A percentile compares a stretch with the other conserved stretches of the same genome.
phyloP scores from a whole-genome alignment of 2,797 vertebrate species.

The Ptychobarbus kaznakovi region DNA sequence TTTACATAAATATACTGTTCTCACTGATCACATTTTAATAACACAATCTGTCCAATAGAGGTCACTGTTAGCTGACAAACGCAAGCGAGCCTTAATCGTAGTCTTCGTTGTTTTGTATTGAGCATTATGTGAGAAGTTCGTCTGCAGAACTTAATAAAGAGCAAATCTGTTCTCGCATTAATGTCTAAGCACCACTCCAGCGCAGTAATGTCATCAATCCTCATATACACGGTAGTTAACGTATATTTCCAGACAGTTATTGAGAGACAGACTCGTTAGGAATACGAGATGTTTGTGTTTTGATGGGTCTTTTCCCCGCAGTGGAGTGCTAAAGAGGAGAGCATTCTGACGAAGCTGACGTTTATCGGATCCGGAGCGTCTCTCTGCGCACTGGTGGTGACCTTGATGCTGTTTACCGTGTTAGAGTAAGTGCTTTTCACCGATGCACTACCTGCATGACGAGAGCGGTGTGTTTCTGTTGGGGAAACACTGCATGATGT shows the following conservation, averaged over 20 bases:
- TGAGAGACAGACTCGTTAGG: not conserved
- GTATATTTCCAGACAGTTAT: not conserved
- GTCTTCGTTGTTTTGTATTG: constrained; percentile 40
- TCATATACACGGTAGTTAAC: not conserved
- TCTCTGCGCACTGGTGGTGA: constrained; percentile 82
- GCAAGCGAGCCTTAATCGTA: not conserved
- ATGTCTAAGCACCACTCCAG: not conserved
- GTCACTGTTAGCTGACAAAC: constrained; percentile 50
- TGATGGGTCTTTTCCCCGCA: constrained; percentile 61
- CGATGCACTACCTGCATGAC: constrained; percentile 27
- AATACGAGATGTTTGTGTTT: constrained; percentile 30
- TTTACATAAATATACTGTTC: not conserved
- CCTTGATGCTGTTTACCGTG: constrained; percentile 84
- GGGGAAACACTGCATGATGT: not conserved
- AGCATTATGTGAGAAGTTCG: constrained; percentile 18
- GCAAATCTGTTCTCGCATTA: not conserved
- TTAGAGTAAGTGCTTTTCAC: constrained; percentile 79
- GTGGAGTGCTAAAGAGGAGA: constrained; percentile 80
- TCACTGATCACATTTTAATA: not conserved
- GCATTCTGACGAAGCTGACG: constrained; percentile 82
- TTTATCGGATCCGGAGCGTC: constrained; percentile 84
- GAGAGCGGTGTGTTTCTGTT: constrained; percentile 25
- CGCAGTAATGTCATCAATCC: not conserved
- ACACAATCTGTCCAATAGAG: constrained; percentile 53
- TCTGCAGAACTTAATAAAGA: constrained; percentile 19